Evolutionary conservation across 2,888 invertebrate genomes (phyloP).

Genomic region (Chymomyza caudatula): DNA sequence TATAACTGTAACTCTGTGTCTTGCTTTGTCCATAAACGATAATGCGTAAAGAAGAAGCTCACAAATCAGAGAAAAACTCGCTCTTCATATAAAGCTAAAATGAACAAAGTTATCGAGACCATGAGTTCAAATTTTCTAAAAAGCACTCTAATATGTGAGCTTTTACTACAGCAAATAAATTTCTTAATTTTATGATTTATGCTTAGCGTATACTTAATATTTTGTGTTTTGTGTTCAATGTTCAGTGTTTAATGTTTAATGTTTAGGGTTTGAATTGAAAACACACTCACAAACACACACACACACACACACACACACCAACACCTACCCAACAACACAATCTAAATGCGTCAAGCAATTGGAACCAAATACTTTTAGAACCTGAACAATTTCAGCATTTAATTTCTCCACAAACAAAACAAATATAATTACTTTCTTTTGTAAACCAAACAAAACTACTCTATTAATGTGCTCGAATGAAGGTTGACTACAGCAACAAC

Average conservation of each 20-base stretch:
- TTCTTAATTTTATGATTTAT: background rate
- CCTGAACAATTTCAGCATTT: background rate
- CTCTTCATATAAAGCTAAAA: too few species aligned
- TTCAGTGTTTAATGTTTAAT: background rate
- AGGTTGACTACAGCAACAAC: conserved; percentile 66
- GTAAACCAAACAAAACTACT: conserved; percentile 11
- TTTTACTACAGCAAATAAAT: background rate
- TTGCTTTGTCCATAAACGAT: background rate
- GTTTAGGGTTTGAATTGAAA: background rate
- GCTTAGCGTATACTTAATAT: background rate
- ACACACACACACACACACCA: background rate
- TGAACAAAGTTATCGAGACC: too few species aligned
- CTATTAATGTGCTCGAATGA: conserved; percentile 25
- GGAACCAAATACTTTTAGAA: conserved; percentile 8
- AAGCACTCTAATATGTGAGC: background rate
- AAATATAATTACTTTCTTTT: conserved; percentile 11
- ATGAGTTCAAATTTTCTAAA: too few species aligned
- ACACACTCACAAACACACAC: background rate
- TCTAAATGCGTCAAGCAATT: background rate
- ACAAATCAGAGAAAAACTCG: background rate
- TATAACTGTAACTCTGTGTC: conserved; percentile 1
- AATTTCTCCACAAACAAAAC: conserved; percentile 9
- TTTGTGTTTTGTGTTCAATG: background rate
- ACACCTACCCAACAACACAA: background rate
- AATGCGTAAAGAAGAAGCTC: background rate